Base-by-base conservation (phyloP, 2,113 vertebrate species). In the Clarias magur region DNA sequence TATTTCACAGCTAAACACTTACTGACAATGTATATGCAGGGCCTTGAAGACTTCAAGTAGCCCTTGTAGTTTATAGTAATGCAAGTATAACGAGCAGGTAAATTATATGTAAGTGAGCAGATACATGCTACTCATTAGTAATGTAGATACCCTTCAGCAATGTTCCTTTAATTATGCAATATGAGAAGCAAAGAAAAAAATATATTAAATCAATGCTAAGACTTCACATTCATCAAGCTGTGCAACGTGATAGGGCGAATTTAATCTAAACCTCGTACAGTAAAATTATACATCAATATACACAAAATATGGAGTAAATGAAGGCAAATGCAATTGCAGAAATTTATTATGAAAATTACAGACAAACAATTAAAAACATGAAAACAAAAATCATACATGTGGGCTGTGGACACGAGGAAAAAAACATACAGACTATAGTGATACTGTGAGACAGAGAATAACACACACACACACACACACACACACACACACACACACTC, bases 51-150 rank as follows among this genome's bases (percentile, higher is more conserved):
- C 48, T 68, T 65, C 27, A 27, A 19, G 54, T 68, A 30, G 72
- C 84, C 81, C 82, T 73, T 25, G 81, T 83, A 79, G 72, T 83
- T 79, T 76, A 84, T 78, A 48, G 13, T 78, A 87, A 87, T 87
- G 60, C 60, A 59, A 56, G 68, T 79, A 83, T 83, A 87, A 87
- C 84, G 81, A 84, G 53, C 82, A 83, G 27, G 86, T 83, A 87
- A 87, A 79, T 84, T 63, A 87, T 62, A 79, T 83, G n/a, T 67
- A 84, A 79, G 81, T 79, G 60, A 87, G 72, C 59, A 65, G n/a
- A 63, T 87, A 83, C 53, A 87, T 87, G 83, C 48, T 78, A 48
- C 68, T 87, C 72, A 83, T 83, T 87, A 83, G 86, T 75, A 76
- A 83, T 34, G 8, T 67, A 79, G 81, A 87, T 57, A 87, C 60